Evolutionary conservation across 2,113 vertebrate genomes (phyloP), one percentile per base, ranked within the genome.

Genomic region (Poecile atricapillus): DNA sequence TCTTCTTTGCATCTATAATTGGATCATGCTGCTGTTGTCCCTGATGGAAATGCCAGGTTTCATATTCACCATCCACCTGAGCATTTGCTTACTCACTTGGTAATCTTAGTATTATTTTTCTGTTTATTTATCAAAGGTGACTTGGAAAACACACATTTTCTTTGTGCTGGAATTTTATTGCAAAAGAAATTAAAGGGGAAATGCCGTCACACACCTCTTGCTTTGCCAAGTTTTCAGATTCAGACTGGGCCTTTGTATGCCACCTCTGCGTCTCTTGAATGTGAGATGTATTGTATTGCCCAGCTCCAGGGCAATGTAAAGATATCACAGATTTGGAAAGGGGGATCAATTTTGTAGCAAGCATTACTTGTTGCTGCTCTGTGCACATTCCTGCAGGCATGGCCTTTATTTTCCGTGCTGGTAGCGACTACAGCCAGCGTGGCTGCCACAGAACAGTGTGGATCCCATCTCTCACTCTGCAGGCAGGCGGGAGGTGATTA

Each of bases 331-430:
- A 94, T 93, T 93, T 95, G 82, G 81, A 93, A 88, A 75, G 73
- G 83, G 79, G 79, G 49, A 80, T 87, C 64, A 63, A 86, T 97
- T 97, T 96, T 97, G 86, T 69, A 93, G 69, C 84, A 92, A 90
- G 89, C 85, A 96, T 97, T 96, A 96, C 97, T 97, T 97, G 96
- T 97, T 98, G 96, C 95, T 94, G 71, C 59, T 94, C 67, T 39
- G n/a, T 79, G 94, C 68, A 21, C 6, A 5, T 95, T 97, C 95
- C 97, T 97, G 94, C 93, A 98, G 97, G 97, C 78, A 21, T 91
- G 85, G 82, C 95, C 80, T 94, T 88, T 95, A 73, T 97, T 97
- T 94, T 91, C 76, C 13, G 1, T 15, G 35, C 94, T 87, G 50
- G 93, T 89, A n/a, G 94, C 39, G 86, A 93, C 90, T 89, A 27